phyloP scores from a whole-genome alignment of 1,140 invertebrate species.

The Drosophila parabipectinata region DNA sequence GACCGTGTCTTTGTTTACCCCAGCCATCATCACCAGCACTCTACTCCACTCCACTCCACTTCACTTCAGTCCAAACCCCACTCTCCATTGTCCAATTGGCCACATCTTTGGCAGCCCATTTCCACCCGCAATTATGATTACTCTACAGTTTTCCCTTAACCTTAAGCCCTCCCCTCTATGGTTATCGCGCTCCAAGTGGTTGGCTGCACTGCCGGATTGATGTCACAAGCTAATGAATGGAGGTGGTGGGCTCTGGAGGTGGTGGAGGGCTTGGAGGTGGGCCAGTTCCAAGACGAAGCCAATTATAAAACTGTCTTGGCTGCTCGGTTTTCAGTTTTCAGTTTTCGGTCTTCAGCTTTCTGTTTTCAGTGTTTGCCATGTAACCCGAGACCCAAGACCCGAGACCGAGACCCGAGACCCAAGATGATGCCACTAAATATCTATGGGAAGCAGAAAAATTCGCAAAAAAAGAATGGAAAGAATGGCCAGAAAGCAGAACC shows the following conservation, averaged over 20 bases:
- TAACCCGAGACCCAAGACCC: conserved; percentile 15
- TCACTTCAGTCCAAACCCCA: background rate
- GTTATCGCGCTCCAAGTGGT: no score
- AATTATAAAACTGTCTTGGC: conserved; percentile 49
- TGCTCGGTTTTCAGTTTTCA: conserved; percentile 1
- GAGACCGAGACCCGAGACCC: no score
- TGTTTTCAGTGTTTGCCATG: conserved; percentile 23
- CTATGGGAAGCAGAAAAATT: conserved; percentile 28
- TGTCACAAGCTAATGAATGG: conserved; percentile 35
- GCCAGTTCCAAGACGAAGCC: conserved; percentile 15
- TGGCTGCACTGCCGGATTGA: conserved; percentile 4
- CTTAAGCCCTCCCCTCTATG: no score
- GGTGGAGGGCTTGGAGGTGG: no score
- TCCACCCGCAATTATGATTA: conserved; percentile 8
- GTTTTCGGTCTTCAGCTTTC: conserved; percentile 9
- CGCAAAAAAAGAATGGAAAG: background rate
- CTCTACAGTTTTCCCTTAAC: no score
- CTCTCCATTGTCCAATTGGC: conserved; percentile 32
- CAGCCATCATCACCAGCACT: background rate
- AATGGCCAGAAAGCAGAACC: no score
- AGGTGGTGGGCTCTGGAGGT: background rate
- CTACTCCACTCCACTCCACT: background rate
- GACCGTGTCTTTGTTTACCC: conserved; percentile 10
- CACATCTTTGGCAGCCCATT: conserved; percentile 41
- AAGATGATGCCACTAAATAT: conserved; percentile 37